Conservation (phyloP, 92 coral and sea anemone genomes). For the Anthopleura xanthogrammica region DNA sequence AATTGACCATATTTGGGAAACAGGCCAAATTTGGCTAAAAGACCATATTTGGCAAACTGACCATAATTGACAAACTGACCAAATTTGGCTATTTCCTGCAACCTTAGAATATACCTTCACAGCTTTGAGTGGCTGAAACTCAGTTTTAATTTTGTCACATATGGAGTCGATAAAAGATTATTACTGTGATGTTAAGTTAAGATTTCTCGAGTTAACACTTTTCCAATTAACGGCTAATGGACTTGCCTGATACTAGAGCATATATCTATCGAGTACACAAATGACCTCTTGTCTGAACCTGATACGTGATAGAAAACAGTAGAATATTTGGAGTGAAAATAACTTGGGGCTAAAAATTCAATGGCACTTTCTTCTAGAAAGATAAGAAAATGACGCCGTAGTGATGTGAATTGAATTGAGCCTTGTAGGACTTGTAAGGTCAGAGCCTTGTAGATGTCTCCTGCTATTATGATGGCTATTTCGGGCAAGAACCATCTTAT, state of each 20-base stretch:
- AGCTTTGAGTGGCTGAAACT: background rate
- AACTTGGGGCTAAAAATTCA: background rate
- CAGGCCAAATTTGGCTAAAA: background rate
- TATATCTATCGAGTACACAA: background rate
- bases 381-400: background rate
- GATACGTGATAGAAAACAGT: background rate
- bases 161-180: background rate
- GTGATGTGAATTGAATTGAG: no score
- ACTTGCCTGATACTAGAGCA: background rate
- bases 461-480: no score
- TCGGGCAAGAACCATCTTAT: no score
- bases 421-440: no score
- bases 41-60: background rate
- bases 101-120: background rate
- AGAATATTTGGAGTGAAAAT: background rate
- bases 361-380: background rate
- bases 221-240: slow-evolving; percentile 9
- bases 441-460: no score
- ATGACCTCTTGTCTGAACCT: background rate
- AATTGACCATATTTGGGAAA: background rate
- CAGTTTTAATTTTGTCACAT: background rate
- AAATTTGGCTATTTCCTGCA: background rate
- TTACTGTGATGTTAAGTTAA: background rate
- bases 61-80: background rate
- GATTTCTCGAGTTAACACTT: slow-evolving; percentile 1